Percentiles rank a stretch among this genome's conserved stretches.
Evolutionary conservation across 1,140 invertebrate genomes (phyloP).

Genomic region (fruit fly (Drosophila melanogaster)): Release_6_plus_ISO1_MT NT_033779.5:4014001-4014500

Average conservation of each 20-base stretch:
- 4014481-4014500: conserved; percentile 81
- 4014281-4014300: conserved; percentile 75
- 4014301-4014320: background rate
- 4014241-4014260: conserved; percentile 59
- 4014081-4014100: background rate
- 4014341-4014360: background rate
- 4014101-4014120: conserved; percentile 25
- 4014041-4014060: conserved; percentile 12
- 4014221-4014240: conserved; percentile 37
- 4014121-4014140: conserved; percentile 62
- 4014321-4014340: background rate
- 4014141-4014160: conserved; percentile 70
- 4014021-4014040: no score
- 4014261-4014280: conserved; percentile 81
- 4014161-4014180: conserved; percentile 35
- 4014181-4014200: conserved; percentile 39
- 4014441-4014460: conserved; percentile 51
- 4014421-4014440: conserved; percentile 69
- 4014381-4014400: conserved; percentile 74
- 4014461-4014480: conserved; percentile 80
- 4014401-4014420: conserved; percentile 76
- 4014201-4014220: conserved; percentile 15
- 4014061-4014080: background rate
- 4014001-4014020: no score
- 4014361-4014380: conserved; percentile 63